A percentile compares a stretch with the other conserved stretches of the same genome.
These are phyloP conservation scores for Turritopsis rubra DNA, from an alignment of 30 jellyfish, hydroid and myxozoan species.

Conservation along the genomic window DNA sequence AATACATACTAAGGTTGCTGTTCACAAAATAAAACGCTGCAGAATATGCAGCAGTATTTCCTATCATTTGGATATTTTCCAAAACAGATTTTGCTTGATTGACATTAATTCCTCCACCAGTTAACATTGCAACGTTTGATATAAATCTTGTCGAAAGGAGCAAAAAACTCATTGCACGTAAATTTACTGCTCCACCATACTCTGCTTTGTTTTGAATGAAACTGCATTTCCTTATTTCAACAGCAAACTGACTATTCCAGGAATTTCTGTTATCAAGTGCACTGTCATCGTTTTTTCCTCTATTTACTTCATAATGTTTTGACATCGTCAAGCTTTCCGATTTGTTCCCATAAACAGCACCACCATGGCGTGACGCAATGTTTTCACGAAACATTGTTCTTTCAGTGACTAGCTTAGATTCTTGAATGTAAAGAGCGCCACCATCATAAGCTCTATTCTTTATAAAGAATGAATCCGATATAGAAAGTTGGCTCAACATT, in stretches of 20 bases:
- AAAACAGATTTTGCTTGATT: neutral
- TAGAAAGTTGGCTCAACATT: neutral
- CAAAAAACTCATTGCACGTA: neutral
- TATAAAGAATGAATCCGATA: neutral
- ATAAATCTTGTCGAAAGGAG: neutral
- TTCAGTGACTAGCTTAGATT: neutral
- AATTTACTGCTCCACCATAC: neutral
- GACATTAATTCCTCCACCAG: neutral
- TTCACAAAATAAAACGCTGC: neutral
- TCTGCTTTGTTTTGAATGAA: neutral
- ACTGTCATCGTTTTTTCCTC: neutral
- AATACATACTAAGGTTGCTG: neutral
- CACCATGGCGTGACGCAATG: neutral
- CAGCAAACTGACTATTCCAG: neutral
- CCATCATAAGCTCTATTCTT: neutral
- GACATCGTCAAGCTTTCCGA: neutral
- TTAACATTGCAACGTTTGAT: neutral
- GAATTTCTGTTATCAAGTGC: neutral
- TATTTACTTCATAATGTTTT: neutral
- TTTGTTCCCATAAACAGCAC: neutral
- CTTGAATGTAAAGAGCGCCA: neutral
- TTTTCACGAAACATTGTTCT: neutral
- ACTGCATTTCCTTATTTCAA: neutral
- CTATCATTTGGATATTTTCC: neutral
- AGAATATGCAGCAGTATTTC: neutral